phyloP scores from a whole-genome alignment of 2,113 vertebrate genomes.

The Alosa alosa region DNA sequence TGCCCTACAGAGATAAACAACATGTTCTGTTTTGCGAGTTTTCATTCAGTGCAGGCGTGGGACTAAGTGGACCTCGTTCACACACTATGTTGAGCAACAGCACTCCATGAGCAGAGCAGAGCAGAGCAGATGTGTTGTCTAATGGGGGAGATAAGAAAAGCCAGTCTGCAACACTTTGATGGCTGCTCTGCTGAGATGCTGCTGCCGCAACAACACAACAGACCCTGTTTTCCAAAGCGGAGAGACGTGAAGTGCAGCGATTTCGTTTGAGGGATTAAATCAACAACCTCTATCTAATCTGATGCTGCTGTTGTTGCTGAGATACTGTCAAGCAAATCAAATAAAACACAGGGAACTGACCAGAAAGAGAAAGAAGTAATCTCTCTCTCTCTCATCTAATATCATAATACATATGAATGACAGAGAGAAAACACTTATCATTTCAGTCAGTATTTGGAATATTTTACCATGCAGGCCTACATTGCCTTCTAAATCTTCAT shows the following conservation, averaged over 20 bases:
- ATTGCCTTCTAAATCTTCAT: no score
- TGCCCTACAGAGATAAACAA: background rate
- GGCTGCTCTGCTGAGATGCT: background rate
- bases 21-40: background rate
- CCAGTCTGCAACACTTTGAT: background rate
- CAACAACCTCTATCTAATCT: background rate
- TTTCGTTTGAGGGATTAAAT: background rate
- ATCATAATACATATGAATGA: background rate
- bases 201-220: background rate
- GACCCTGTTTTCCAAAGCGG: background rate
- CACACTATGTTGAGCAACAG: background rate
- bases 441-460: background rate
- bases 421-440: background rate
- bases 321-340: slow-evolving; percentile 7
- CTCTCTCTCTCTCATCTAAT: background rate
- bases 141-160: background rate
- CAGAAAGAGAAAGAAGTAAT: background rate
- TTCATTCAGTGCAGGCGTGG: background rate
- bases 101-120: background rate
- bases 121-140: background rate
- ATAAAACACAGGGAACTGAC: background rate
- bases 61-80: background rate
- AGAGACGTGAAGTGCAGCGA: background rate
- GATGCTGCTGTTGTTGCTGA: background rate
- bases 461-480: background rate